A percentile compares a stretch with the other conserved stretches of the same genome.
These are phyloP conservation scores for Athalia circularis DNA, from an alignment of 2,888 invertebrate genomes.

Conservation along the genomic window DNA sequence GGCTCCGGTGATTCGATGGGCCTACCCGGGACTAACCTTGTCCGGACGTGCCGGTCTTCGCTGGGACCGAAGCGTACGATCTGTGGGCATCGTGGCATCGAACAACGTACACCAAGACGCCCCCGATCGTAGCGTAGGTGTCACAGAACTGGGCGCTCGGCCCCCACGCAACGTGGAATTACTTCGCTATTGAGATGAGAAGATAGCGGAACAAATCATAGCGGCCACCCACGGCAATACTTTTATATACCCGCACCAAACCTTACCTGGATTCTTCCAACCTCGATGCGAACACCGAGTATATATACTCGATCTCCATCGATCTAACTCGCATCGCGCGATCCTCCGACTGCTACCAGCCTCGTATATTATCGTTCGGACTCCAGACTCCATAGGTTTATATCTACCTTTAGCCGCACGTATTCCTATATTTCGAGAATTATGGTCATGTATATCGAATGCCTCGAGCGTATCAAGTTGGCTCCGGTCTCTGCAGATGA, in stretches of 20 bases:
- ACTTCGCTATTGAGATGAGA: conserved; percentile 70
- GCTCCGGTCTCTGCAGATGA: too few relatives aligned
- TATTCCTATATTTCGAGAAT: too few relatives aligned
- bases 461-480: too few relatives aligned
- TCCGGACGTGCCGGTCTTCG: conserved; percentile 28
- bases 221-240: conserved; percentile 68
- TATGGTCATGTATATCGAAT: too few relatives aligned
- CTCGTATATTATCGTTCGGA: too few relatives aligned
- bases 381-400: too few relatives aligned
- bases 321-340: neutral
- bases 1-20: conserved; percentile 70
- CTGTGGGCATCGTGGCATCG: conserved; percentile 48
- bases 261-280: neutral
- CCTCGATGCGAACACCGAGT: too few relatives aligned
- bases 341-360: neutral
- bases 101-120: neutral
- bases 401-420: too few relatives aligned
- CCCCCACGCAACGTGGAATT: conserved; percentile 63
- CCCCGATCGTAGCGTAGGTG: conserved; percentile 63
- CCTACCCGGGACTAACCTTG: conserved; percentile 61
- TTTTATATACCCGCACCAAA: conserved; percentile 10
- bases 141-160: conserved; percentile 58
- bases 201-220: conserved; percentile 71
- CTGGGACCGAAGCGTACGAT: neutral
- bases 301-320: neutral